These are phyloP conservation scores for Tryphoninae sp. DNA, from an alignment of 2,888 invertebrate species.

Conservation along the genomic window DNA sequence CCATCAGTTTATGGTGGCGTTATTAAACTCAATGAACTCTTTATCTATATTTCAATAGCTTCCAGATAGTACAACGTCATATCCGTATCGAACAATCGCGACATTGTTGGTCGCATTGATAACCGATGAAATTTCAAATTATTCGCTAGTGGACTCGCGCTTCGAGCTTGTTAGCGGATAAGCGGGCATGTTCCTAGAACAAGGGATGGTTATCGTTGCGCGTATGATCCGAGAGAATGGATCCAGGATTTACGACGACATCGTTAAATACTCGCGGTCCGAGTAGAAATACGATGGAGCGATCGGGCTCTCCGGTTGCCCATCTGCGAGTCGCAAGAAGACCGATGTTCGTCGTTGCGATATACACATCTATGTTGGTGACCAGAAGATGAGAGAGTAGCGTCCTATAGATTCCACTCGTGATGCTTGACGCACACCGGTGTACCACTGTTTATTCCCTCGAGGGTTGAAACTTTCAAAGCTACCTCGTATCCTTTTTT, in stretches of 20 bases:
- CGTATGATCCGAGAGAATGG: not conserved
- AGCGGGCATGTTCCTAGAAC: not conserved
- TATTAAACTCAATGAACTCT: too few relatives aligned
- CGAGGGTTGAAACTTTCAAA: not conserved
- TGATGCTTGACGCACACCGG: not conserved
- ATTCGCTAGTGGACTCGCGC: not conserved
- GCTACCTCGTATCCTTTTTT: not conserved
- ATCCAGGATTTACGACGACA: slow-evolving; percentile 40
- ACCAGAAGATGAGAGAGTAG: not conserved
- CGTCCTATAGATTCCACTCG: not conserved
- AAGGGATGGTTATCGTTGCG: not conserved
- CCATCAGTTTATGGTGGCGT: too few relatives aligned
- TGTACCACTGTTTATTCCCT: slow-evolving; percentile 9
- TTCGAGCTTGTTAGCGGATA: not conserved
- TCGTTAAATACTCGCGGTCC: slow-evolving; percentile 42
- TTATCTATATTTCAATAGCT: too few relatives aligned
- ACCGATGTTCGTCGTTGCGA: not conserved
- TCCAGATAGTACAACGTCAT: too few relatives aligned
- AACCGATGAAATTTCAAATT: not conserved
- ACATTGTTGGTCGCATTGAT: not conserved
- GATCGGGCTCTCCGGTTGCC: slow-evolving; percentile 29
- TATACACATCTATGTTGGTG: not conserved
- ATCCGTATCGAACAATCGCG: too few relatives aligned
- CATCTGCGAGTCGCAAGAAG: not conserved
- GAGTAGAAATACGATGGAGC: slow-evolving; percentile 16